Evolutionary conservation across 2,797 vertebrate genomes (phyloP), one percentile per base, ranked within the genome.

Genomic region (Harpagifer antarcticus): DNA sequence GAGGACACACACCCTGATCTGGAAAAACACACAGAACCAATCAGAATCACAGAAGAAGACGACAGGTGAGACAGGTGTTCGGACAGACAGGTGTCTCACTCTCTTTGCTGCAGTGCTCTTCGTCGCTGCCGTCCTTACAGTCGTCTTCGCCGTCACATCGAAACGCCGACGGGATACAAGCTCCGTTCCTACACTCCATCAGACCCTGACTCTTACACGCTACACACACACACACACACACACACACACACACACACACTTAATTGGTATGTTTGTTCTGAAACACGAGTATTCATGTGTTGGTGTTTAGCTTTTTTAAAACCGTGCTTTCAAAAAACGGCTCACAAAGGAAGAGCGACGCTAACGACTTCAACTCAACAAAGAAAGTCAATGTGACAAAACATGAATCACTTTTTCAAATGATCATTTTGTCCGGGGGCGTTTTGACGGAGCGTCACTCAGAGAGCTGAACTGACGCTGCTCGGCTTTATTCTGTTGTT

Each of bases 51-150:
- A 53, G 37, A 13, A 16, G 40, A 2, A 3, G 27, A 12, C 13
- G 78, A 20, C 0, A 15, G 19, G 1, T 12, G 8, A 12, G 10
- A 1, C 5, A 20, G 1, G 33, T 12, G 33, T 23, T 4, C 5
- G 37, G 33, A 37, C 49, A 13, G 76, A 67, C 40, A 42, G 84
- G 16, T 1, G 74, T 56, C 87, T 91, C 70, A 91, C 89, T 78
- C 57, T 92, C 89, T 73, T 55, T 1, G 73, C 68, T 83, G 81
- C 98, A 99, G 80, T 95, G 95, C 78, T 96, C 95, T 79, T 99
- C 98, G 9, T 99, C 98, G 5, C 96, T 98, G 58, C 97, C 97
- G 6, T 99, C 97, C 72, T 95, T 97, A 78, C 98, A 99, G 93
- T 99, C 98, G 53, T 96, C 94, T 0, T 98, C 97, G 1, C 98